A percentile compares a stretch with the other conserved stretches of the same genome.
These are phyloP conservation scores for Neotoxoptera formosana DNA, from an alignment of 1,140 invertebrate species.

Conservation along the genomic window DNA sequence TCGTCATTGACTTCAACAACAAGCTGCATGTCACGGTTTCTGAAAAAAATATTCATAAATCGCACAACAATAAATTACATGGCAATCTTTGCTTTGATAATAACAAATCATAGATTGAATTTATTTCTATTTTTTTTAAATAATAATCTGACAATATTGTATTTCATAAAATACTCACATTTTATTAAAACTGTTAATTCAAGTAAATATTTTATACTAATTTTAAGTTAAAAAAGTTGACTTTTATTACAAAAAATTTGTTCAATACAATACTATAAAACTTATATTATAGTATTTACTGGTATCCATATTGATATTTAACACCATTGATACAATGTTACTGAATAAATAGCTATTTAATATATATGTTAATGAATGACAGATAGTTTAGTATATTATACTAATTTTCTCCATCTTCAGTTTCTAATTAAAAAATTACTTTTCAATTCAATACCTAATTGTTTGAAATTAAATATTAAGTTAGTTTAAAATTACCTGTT, in stretches of 20 bases:
- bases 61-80: not conserved
- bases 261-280: too few species aligned
- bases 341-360: too few species aligned
- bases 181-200: not conserved
- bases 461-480: not conserved
- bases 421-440: not conserved
- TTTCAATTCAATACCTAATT: not conserved
- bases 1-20: constrained; percentile 44
- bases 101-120: not conserved
- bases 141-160: not conserved
- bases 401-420: too few species aligned
- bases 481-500: constrained; percentile 43
- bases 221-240: too few species aligned
- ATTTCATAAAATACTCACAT: not conserved
- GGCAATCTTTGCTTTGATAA: not conserved
- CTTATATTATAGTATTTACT: too few species aligned
- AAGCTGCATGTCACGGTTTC: constrained; percentile 52
- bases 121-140: not conserved
- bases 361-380: too few species aligned
- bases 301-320: too few species aligned
- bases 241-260: too few species aligned
- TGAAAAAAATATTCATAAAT: not conserved
- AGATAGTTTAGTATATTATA: too few species aligned
- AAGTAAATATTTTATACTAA: too few species aligned
- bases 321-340: too few species aligned